Evolutionary conservation across 2,113 vertebrate species (phyloP), one percentile per base, ranked within the genome.

Genomic region (Ifrita kowaldi): DNA sequence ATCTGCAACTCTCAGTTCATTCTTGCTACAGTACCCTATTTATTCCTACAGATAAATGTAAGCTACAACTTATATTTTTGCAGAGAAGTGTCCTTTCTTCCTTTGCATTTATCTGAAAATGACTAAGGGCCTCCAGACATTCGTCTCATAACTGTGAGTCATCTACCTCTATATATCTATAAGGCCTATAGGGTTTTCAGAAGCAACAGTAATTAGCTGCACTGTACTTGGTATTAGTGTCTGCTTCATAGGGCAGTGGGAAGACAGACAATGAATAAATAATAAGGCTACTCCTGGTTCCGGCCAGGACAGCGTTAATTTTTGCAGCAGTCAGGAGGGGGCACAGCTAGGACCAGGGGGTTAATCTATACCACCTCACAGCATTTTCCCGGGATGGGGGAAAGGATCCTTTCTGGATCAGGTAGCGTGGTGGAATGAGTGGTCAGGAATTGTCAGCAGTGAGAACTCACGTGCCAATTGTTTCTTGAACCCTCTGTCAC

Each of bases 391-490:
- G 1, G 22, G 37, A 35, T 13, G 11, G 21, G 24, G 13, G 12
- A 49, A 23, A 24, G 6, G 11, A 4, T 13, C 10, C 6, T 21
- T 57, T 42, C 59, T 57, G 67, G 17, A 32, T 23, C 2, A 1
- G 32, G 13, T 1, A 41, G 11, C 2, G 1, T 5, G 5, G 9
- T 16, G 19, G 17, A 64, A 56, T 4, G 11, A 64, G 26, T 1
- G 1, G 19, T 21, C 3, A 0, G 24, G 16, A 22, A 14, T 18
- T 5, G 20, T 6, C 24, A 47, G 30, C 30, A 57, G 32, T 57
- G 27, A 57, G 50, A 73, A 57, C 6, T 42, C 3, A 0, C 6
- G 21, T 19, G 18, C 10, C 27, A 73, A 13, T 13, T 3, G 2
- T 28, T 73, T 44, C 32, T 33, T 33, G 32, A 28, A 42, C 18